A percentile compares a stretch with the other conserved stretches of the same genome.
Conservation (phyloP, 2,888 invertebrate genomes). For the Lithophane ornitopus region DNA sequence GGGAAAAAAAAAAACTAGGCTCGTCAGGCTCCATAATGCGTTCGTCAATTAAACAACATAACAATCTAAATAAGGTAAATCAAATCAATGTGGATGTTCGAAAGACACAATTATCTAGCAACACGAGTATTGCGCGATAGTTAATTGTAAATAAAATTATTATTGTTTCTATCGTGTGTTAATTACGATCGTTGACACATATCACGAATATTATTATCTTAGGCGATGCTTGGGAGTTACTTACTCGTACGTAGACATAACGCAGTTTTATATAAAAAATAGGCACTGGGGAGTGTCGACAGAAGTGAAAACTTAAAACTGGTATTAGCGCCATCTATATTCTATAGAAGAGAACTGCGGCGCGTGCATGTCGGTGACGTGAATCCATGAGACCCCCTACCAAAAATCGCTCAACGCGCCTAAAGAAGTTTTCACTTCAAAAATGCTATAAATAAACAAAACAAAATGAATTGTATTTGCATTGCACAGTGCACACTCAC, state of each 20-base stretch:
- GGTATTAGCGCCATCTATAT: no score
- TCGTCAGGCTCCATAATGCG: not conserved
- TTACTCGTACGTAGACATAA: not conserved
- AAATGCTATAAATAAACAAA: not conserved
- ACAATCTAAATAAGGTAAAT: not conserved
- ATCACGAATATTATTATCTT: constrained; percentile 13
- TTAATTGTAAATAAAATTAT: constrained; percentile 10
- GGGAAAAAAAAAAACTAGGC: not conserved
- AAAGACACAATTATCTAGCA: not conserved
- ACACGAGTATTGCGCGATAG: constrained; percentile 21
- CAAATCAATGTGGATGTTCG: constrained; percentile 8
- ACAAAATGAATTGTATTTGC: no score
- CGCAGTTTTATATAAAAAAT: constrained; percentile 1
- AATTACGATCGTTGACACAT: constrained; percentile 40
- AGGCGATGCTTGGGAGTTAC: not conserved
- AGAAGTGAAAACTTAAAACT: no score
- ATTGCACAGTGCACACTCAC: no score
- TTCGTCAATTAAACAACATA: not conserved
- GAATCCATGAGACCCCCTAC: no score
- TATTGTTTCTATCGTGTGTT: constrained; percentile 23
- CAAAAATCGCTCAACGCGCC: no score
- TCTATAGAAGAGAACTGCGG: no score
- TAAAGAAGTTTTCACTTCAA: no score
- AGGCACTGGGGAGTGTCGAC: no score
- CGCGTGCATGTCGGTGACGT: no score